A percentile compares a stretch with the other conserved stretches of the same genome.
phyloP scores from a whole-genome alignment of 1,140 invertebrate species.

The Meloidogyne exigua region DNA sequence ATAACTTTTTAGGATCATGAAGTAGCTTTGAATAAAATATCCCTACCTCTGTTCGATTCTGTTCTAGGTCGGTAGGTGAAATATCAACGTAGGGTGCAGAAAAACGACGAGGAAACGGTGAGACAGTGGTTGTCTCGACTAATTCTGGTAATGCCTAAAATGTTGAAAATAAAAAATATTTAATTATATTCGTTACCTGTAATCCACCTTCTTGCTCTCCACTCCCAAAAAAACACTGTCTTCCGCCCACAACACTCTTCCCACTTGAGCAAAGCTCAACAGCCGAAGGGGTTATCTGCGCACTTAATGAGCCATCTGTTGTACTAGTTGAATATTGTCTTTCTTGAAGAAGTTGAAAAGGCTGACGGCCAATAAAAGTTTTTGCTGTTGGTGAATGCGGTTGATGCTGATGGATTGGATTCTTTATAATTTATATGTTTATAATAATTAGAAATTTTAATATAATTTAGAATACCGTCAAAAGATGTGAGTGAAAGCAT shows the following conservation, averaged over 20 bases:
- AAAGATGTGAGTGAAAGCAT: background rate
- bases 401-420: background rate
- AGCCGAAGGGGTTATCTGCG: constrained; percentile 11
- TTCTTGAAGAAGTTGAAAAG: constrained; percentile 24
- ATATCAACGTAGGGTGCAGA: constrained; percentile 13
- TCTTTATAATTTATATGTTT: too few relatives aligned
- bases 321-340: constrained; percentile 27
- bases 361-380: constrained; percentile 1
- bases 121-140: background rate
- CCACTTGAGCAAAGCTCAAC: background rate
- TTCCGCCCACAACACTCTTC: background rate
- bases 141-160: constrained; percentile 17
- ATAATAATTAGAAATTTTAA: background rate
- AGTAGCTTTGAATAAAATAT: background rate
- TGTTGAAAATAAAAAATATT: background rate
- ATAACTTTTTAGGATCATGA: too few relatives aligned
- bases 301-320: constrained; percentile 15
- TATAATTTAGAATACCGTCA: background rate
- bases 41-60: background rate
- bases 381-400: constrained; percentile 10
- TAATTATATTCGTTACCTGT: background rate
- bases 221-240: constrained; percentile 23
- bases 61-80: background rate
- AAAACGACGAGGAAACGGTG: constrained; percentile 15
- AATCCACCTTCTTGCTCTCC: constrained; percentile 25